Evolutionary conservation across 2,797 vertebrate species (phyloP), one percentile per base, ranked within the genome.

Genomic region (Pseudotriccus pelzelni): DNA sequence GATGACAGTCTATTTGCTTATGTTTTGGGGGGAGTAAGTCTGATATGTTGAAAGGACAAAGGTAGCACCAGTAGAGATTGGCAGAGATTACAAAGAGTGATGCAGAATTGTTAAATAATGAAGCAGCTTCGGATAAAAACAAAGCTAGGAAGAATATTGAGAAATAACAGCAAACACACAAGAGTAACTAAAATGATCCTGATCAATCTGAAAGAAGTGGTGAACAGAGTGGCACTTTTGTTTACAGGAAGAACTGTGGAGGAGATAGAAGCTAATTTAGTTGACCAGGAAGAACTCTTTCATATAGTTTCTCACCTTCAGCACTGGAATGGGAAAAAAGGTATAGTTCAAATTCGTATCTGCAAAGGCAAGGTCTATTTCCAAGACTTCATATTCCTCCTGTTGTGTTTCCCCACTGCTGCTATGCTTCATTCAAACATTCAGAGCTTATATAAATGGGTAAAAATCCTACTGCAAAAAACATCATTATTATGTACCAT

Each of bases 381-480:
- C n/a, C 66, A 85, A 91, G 66, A 15, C 3, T 90, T 81, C 28
- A 25, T 27, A 47, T 46, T 12, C 16, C 14, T 84, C 63, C 70
- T 84, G 39, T 52, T 56, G 41, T 68, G 62, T 84, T 94, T 90
- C 19, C 36, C n/a, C 28, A 55, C 34, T 73, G 37, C 67, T 90
- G 36, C 63, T 84, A 18, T 52, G 62, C 37, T 86, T 81, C 43
- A 43, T 93, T 91, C 77, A 95, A 93, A 88, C 25, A 66, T 69
- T 91, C 58, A 72, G 53, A 85, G 27, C 10, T 94, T 75, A 83
- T 32, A 85, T 24, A 86, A 50, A 68, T 27, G 55, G 11, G 50
- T 78, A 73, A 88, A 95, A 91, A 86, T 77, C 43, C 47, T 81
- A 3, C 59, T 44, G 63, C 47, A 84, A 59, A 93, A 88, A 91